Evolutionary conservation across 2,888 invertebrate species (phyloP), one percentile per base, ranked within the genome.

Genomic region (Dione juno): DNA sequence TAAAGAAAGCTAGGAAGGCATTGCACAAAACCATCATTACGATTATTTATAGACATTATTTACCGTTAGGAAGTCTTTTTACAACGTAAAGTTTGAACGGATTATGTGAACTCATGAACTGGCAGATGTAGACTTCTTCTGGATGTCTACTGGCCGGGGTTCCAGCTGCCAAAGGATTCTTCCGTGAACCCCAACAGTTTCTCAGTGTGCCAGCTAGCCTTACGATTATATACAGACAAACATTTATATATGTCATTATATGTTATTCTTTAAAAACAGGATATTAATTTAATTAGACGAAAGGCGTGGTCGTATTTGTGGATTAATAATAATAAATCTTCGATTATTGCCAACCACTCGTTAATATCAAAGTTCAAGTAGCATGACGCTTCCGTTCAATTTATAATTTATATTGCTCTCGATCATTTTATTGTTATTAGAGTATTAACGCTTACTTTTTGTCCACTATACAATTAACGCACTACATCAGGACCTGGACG

Each of bases 301-400:
- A 37, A 45, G 45, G 61, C 61, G 61, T 45, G 61, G 61, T 45
- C 45, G 28, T 28, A 45, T 61, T 28, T 28, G n/a, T 21, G n/a
- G 28, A 28, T 61, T 61, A 45, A 61, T 61, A 61, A 61, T 61
- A 45, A 61, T 61, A 61, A 61, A 61, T 61, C 61, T 45, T 45
- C 61, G 28, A 61, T 61, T 57, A 57, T 57, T 57, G 37, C 57
- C 57, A 16, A 57, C 57, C 37, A 57, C 57, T 57, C 37, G 28
- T 61, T 61, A 61, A 45, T 61, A 61, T 45, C 61, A 61, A 61
- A 61, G 61, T 61, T 61, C 61, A 45, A 45, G 43, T 45, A 16
- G 61, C 45, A 43, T 35, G 61, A 61, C 43, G 45, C 45, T 61
- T 61, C 45, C 61, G 61, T 43, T 61, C 28, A 21, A 11, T 43